phyloP scores from a whole-genome alignment of 2,113 vertebrate species.

The Vireo altiloquus region DNA sequence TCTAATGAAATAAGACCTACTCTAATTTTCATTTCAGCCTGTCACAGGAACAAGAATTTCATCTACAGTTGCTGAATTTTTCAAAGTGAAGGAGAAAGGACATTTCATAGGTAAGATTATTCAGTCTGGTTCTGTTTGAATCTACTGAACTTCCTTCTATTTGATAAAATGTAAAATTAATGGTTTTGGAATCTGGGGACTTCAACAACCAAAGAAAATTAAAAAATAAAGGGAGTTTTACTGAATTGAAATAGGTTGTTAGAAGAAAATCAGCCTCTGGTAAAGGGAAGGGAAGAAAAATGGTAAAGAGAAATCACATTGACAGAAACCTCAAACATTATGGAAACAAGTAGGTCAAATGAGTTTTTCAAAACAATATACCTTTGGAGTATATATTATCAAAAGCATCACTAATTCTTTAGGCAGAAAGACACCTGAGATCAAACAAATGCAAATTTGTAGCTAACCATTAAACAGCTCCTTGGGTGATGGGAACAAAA shows the following conservation, averaged over 20 bases:
- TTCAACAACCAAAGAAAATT: constrained; percentile 55
- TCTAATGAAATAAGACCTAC: constrained; percentile 11
- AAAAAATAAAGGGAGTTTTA: constrained; percentile 46
- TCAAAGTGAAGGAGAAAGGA: constrained; percentile 19
- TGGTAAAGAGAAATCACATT: constrained; percentile 46
- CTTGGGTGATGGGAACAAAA: constrained; percentile 26
- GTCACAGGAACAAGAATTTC: constrained; percentile 30
- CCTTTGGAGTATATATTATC: constrained; percentile 50
- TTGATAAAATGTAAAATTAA: constrained; percentile 65
- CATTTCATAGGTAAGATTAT: constrained; percentile 27
- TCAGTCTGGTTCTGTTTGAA: constrained; percentile 48
- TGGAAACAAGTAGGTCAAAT: constrained; percentile 52
- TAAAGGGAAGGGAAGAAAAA: constrained; percentile 49
- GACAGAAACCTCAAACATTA: constrained; percentile 51
- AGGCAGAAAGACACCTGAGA: constrained; percentile 28
- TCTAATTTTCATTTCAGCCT: constrained; percentile 38
- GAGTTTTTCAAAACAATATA: constrained; percentile 48
- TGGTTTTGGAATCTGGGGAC: constrained; percentile 47
- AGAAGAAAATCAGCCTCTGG: constrained; percentile 40
- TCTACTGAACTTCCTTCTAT: constrained; percentile 24
- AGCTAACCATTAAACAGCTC: constrained; percentile 24
- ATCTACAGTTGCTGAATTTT: constrained; percentile 32
- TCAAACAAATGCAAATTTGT: constrained; percentile 59
- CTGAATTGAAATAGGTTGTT: constrained; percentile 28
- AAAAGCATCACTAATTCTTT: constrained; percentile 50